phyloP scores from a whole-genome alignment of 1,140 invertebrate genomes.

The Trachelipus rathkii region DNA sequence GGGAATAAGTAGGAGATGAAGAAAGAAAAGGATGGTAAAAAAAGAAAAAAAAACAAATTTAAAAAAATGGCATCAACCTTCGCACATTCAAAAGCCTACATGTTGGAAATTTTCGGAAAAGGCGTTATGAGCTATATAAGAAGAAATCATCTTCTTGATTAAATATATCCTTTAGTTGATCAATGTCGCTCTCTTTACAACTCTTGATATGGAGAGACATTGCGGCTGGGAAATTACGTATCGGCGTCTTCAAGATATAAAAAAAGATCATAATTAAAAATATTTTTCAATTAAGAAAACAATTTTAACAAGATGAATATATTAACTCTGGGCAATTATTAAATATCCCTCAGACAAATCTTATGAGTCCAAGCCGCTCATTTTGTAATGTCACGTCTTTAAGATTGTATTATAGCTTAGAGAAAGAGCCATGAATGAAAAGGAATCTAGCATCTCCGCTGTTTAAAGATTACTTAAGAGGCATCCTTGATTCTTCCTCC shows the following conservation, averaged over 20 bases:
- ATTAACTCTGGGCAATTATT: too few species aligned
- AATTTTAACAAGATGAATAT: too few species aligned
- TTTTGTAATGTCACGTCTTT: too few species aligned
- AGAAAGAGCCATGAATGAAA: slow-evolving; percentile 75
- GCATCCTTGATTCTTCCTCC: slow-evolving; percentile 70
- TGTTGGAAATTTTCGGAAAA: too few species aligned
- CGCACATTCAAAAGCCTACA: too few species aligned
- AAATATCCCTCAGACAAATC: too few species aligned
- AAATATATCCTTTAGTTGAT: slow-evolving; percentile 77
- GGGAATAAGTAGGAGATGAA: too few species aligned
- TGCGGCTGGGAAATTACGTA: slow-evolving; percentile 79
- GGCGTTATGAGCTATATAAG: too few species aligned
- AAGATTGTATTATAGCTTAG: slow-evolving; percentile 66
- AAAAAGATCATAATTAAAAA: background rate
- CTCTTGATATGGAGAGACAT: slow-evolving; percentile 83
- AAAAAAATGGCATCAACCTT: too few species aligned
- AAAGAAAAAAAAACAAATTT: too few species aligned
- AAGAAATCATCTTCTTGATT: slow-evolving; percentile 86
- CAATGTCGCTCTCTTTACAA: slow-evolving; percentile 72
- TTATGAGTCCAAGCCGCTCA: too few species aligned
- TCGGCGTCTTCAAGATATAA: slow-evolving; percentile 61
- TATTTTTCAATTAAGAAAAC: background rate
- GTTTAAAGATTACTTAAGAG: slow-evolving; percentile 83
- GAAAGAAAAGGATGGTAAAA: too few species aligned
- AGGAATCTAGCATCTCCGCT: slow-evolving; percentile 94